phyloP scores from a whole-genome alignment of 2,888 invertebrate genomes.

The Sipha maydis region DNA sequence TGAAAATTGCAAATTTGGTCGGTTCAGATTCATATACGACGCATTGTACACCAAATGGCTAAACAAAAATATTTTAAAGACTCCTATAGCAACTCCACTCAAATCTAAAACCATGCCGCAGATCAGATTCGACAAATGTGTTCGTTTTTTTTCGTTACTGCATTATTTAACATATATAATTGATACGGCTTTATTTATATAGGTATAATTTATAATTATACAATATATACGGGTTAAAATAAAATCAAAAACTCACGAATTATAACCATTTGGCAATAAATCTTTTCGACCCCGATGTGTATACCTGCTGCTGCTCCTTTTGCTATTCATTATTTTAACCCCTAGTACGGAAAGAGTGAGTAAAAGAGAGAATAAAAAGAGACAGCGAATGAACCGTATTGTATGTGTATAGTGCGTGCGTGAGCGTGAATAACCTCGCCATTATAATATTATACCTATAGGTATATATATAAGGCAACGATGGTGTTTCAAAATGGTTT shows the following conservation, averaged over 20 bases:
- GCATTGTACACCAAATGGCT: too few species aligned
- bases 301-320: not conserved
- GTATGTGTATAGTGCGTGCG: too few species aligned
- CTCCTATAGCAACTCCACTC: not conserved
- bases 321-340: constrained; percentile 15
- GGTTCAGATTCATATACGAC: too few species aligned
- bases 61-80: too few species aligned
- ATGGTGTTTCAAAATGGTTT: not conserved
- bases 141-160: not conserved
- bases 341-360: not conserved
- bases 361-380: not conserved
- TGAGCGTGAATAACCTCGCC: constrained; percentile 11
- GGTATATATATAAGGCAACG: too few species aligned
- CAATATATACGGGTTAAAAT: not conserved
- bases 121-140: not conserved
- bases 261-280: constrained; percentile 11
- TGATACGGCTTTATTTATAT: too few species aligned
- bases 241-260: not conserved
- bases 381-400: not conserved
- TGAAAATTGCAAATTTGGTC: too few species aligned
- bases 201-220: too few species aligned
- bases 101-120: not conserved
- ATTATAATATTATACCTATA: constrained; percentile 3
- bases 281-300: constrained; percentile 9
- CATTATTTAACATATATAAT: not conserved